phyloP scores from a whole-genome alignment of 2,797 vertebrate species.

The Falco berigora region DNA sequence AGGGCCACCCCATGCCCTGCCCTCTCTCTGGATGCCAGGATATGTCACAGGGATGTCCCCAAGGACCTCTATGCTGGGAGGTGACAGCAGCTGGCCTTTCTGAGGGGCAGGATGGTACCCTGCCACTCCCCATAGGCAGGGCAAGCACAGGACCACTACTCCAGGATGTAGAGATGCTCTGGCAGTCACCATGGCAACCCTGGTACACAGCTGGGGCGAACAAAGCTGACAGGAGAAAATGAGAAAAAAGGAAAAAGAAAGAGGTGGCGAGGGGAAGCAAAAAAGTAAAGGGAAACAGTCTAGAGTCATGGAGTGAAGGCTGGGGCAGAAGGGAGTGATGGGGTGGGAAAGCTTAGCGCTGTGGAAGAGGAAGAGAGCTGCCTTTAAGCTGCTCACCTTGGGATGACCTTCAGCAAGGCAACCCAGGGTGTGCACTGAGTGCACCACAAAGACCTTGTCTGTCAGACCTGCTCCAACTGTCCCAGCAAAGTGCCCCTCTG shows the following conservation, averaged over 20 bases:
- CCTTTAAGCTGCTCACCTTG: neutral
- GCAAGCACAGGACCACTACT: neutral
- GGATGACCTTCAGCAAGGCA: neutral
- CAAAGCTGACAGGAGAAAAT: constrained; percentile 50
- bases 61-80: neutral
- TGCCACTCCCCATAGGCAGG: neutral
- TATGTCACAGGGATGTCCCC: neutral
- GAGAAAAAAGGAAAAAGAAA: neutral
- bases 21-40: neutral
- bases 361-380: neutral
- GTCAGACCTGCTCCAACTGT: accelerated
- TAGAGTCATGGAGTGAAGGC: neutral
- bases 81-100: neutral
- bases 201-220: constrained; percentile 43
- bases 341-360: neutral
- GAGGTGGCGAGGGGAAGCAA: neutral
- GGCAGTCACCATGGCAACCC: constrained; percentile 67
- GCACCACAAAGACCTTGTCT: accelerated
- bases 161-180: constrained; percentile 34
- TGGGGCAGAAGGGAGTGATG: neutral
- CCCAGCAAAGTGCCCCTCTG: neutral
- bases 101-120: neutral
- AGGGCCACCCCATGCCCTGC: neutral
- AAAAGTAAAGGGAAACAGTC: neutral
- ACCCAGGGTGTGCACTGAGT: accelerated